Conservation (phyloP, 1,140 invertebrate genomes). For the Brachionus koreanus region DNA sequence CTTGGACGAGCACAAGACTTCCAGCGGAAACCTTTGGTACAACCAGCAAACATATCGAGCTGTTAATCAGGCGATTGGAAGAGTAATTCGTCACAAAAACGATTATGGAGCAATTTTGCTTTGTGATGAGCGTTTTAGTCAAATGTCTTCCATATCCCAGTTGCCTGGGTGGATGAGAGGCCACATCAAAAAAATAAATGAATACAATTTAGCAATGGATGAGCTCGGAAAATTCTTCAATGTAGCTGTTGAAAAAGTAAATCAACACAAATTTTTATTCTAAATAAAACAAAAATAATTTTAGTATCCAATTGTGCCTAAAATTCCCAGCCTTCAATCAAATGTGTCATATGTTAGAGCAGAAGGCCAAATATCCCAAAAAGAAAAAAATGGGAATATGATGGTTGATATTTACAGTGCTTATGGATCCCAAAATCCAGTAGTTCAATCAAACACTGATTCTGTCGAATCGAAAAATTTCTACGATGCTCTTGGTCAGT, state of each 20-base stretch:
- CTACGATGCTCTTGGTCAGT: neutral
- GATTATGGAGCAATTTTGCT: slow-evolving; percentile 91
- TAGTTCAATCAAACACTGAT: neutral
- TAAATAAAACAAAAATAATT: neutral
- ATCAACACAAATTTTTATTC: neutral
- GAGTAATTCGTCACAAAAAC: slow-evolving; percentile 70
- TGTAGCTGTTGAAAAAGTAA: slow-evolving; percentile 28
- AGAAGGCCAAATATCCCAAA: neutral
- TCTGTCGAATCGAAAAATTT: slow-evolving; percentile 2
- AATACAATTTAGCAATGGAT: slow-evolving; percentile 26
- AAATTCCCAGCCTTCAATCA: slow-evolving; percentile 31
- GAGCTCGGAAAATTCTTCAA: slow-evolving; percentile 41
- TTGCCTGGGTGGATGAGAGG: slow-evolving; percentile 48
- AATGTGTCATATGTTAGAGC: slow-evolving; percentile 10
- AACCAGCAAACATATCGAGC: slow-evolving; percentile 66
- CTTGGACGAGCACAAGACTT: slow-evolving; percentile 50
- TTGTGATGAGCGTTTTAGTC: slow-evolving; percentile 69
- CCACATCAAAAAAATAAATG: slow-evolving; percentile 45
- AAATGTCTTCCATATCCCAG: slow-evolving; percentile 45
- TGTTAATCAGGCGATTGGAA: slow-evolving; percentile 63
- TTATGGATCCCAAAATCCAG: slow-evolving; percentile 1
- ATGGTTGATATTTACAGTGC: slow-evolving; percentile 10
- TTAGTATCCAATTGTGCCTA: slow-evolving; percentile 13
- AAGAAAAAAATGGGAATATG: neutral
- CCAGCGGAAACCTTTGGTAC: slow-evolving; percentile 74